These are phyloP conservation scores for Sardinella longiceps DNA, from an alignment of 2,797 vertebrate genomes.

Conservation along the genomic window DNA sequence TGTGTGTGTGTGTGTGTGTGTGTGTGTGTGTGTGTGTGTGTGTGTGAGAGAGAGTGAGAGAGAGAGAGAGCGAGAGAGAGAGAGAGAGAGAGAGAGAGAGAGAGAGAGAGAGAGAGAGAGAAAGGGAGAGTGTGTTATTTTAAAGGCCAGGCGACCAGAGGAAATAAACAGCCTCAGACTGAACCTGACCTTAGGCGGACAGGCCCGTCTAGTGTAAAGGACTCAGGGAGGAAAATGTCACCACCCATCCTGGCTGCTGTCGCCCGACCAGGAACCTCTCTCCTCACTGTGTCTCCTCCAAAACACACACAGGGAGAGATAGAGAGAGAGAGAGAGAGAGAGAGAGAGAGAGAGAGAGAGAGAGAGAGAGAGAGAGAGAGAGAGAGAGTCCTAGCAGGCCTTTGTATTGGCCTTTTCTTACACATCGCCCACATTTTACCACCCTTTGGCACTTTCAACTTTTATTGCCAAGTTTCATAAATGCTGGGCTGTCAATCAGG, in stretches of 20 bases:
- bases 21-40: background rate
- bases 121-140: slow-evolving; percentile 34
- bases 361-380: too few species aligned
- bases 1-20: background rate
- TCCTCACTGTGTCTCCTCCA: background rate
- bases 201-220: slow-evolving; percentile 63
- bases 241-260: slow-evolving; percentile 63
- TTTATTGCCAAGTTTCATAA: slow-evolving; percentile 28
- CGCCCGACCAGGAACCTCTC: slow-evolving; percentile 46
- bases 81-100: too few species aligned
- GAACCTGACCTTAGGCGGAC: slow-evolving; percentile 64
- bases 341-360: too few species aligned
- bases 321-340: background rate
- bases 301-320: background rate
- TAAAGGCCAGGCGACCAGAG: slow-evolving; percentile 62
- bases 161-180: slow-evolving; percentile 67
- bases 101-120: background rate
- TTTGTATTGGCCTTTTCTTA: slow-evolving; percentile 17
- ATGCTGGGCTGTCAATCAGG: slow-evolving; percentile 28
- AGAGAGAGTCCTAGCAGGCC: background rate
- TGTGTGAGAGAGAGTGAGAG: too few species aligned
- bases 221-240: slow-evolving; percentile 67
- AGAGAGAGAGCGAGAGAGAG: background rate
- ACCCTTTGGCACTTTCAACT: slow-evolving; percentile 35
- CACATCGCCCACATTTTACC: background rate